Evolutionary conservation across 2,797 vertebrate species (phyloP).

Genomic region (Acrocephalus scirpaceus): DNA sequence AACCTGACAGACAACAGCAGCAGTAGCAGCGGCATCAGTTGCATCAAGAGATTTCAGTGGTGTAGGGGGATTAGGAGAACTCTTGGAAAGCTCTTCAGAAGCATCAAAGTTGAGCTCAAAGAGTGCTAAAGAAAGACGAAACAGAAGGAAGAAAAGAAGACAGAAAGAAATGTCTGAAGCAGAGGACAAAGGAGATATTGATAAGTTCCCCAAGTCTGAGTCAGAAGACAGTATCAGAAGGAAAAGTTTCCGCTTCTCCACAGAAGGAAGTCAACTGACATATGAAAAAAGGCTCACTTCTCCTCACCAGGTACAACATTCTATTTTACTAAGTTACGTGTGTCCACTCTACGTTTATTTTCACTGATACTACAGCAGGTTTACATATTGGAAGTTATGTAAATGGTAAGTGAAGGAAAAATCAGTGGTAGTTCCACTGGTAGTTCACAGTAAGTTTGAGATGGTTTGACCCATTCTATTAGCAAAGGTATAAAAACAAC

Average conservation of each 20-base stretch:
- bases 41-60: conserved; percentile 80
- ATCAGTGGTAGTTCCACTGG: background rate
- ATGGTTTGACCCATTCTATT: background rate
- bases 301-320: conserved; percentile 85
- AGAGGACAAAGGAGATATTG: conserved; percentile 78
- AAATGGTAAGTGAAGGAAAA: background rate
- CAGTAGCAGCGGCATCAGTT: conserved; percentile 79
- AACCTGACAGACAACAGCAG: conserved; percentile 79
- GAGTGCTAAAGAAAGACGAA: conserved; percentile 95
- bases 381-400: background rate
- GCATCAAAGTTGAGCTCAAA: conserved; percentile 93
- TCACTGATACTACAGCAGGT: background rate
- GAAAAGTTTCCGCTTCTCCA: conserved; percentile 82
- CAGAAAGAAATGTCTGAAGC: conserved; percentile 82
- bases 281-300: conserved; percentile 87
- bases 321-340: background rate
- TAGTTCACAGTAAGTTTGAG: background rate
- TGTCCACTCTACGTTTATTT: background rate
- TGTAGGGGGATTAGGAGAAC: conserved; percentile 80
- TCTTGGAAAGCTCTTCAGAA: conserved; percentile 88
- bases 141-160: conserved; percentile 87
- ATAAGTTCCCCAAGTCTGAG: conserved; percentile 84
- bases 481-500: background rate
- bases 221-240: conserved; percentile 88
- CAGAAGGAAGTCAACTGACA: conserved; percentile 82